Base-by-base conservation (phyloP, 1,140 invertebrate genomes). In the Sminthurides bifidus region DNA sequence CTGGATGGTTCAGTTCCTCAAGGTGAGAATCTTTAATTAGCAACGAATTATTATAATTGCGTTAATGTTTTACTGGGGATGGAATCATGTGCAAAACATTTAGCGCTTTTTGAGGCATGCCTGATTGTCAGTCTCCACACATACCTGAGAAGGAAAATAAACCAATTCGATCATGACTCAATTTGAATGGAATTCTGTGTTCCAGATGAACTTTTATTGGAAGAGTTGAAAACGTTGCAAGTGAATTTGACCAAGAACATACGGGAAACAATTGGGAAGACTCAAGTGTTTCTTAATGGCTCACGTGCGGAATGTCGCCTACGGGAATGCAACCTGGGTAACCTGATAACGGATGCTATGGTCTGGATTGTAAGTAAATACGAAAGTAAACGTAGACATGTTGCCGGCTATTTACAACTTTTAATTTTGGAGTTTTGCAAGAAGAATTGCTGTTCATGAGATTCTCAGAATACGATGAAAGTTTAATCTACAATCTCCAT, bases 211-310 rank as follows among this genome's bases (percentile, higher is more conserved):
- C 78, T 80, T 52, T 72, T 87, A 19, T 64, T 83, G 14, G 61
- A 75, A 0, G 73, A 83, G 53, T 67, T 92, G 10, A 70, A 80
- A 3, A 68, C 67, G n/a, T 84, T 79, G 70, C 73, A 75, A 24
- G 70, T 75, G 0, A 73, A 75, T 26, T 71, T 90, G 0, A 68
- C 75, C 1, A 69, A 68, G 19, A 63, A 80, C 45, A 75, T 77
- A 1, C 68, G 72, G 15, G 64, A 72, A 41, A 69, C 78, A 26
- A 69, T 87, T 17, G 87, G 85, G 1, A 69, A 68, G 5, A 82
- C 79, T 1, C 77, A 75, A 52, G 79, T 81, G 1, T 77, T 81
- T 19, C 73, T 89, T 15, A 76, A 81, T 52, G 81, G 78, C 5
- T 72, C 6, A 64, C 59, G 30, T 66, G 65, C 40, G 3, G 57